These are phyloP conservation scores for Hylaeus anthracinus DNA, from an alignment of 1,140 invertebrate species.

Conservation along the genomic window DNA sequence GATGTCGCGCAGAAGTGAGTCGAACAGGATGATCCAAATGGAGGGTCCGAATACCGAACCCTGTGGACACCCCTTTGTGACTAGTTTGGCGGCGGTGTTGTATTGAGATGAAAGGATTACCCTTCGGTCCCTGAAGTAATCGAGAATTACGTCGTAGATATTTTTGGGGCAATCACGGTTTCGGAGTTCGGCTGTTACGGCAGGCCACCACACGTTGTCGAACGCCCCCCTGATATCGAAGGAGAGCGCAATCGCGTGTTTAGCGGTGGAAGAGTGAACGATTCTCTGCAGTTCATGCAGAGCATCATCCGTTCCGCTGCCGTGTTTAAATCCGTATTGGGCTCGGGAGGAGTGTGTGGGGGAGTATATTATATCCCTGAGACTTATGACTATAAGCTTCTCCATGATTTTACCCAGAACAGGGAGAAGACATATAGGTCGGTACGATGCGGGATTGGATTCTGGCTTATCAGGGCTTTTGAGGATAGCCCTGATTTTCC, in stretches of 20 bases:
- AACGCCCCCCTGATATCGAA: conserved; percentile 70
- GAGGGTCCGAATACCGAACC: conserved; percentile 73
- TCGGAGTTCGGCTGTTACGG: not conserved
- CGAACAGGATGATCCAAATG: conserved; percentile 74
- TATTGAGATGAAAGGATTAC: not conserved
- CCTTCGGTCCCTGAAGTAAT: conserved; percentile 21
- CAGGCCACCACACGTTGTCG: conserved; percentile 36
- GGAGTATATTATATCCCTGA: conserved; percentile 1
- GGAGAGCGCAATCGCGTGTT: conserved; percentile 14
- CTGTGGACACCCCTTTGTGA: conserved; percentile 74
- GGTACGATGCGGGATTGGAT: conserved; percentile 64
- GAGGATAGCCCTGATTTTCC: conserved; percentile 64
- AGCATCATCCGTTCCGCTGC: conserved; percentile 14
- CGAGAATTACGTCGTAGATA: not conserved
- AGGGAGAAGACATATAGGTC: conserved; percentile 76
- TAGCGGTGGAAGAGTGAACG: not conserved
- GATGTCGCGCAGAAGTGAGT: conserved; percentile 67
- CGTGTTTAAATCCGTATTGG: conserved; percentile 4
- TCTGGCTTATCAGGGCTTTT: conserved; percentile 70
- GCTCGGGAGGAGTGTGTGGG: not conserved
- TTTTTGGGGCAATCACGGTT: not conserved
- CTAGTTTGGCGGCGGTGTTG: conserved; percentile 34
- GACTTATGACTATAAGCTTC: conserved; percentile 59
- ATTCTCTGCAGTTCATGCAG: conserved; percentile 1
- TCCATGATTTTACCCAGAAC: conserved; percentile 75